Evolutionary conservation across 2,113 vertebrate species (phyloP), one percentile per base, ranked within the genome.

Genomic region (Philantomba maxwellii): DNA sequence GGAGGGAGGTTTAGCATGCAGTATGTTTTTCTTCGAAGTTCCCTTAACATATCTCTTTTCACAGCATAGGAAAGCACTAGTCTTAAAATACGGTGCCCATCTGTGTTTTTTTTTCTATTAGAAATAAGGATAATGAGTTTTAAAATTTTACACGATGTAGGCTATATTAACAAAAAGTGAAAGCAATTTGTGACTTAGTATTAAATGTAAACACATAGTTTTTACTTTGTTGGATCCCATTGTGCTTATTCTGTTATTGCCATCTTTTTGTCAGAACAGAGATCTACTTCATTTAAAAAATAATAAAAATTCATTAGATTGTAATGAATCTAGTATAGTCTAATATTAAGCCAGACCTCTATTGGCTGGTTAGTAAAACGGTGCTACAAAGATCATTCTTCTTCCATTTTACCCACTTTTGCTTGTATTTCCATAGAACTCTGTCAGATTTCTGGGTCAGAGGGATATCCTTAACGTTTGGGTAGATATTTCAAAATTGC

Each of bases 401-500:
- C 58, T 82, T 25, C 15, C 4, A 53, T 94, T 51, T 81, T 86
- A 62, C 33, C 6, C 19, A 58, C 15, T 43, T 95, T 23, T 62
- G 17, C 55, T 77, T 28, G n/a, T 85, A 89, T 82, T 93, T 86
- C 55, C 9, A 15, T 86, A 75, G 70, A 73, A 86, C 5, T 57
- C 25, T 58, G 53, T 86, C 6, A 11, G 39, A 81, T 87, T 91
- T 96, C 45, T 88, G 28, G 26, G n/a, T 60, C 77, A 39, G 28
- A 89, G 47, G 53, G 51, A 64, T 73, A 57, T 80, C 45, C 47
- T 93, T 91, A 60, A 83, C 92, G 28, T 70, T 87, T 36, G 45
- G 43, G 25, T 92, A 82, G 66, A 7, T 94, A 62, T 73, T 93
- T 96, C 55, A 96, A 47, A 92, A 87, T 84, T 93, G n/a, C 73